Percentiles rank a stretch among this genome's conserved stretches.
Conservation (phyloP, 1,140 invertebrate genomes). For the Brachionus asplanchnoidis region DNA sequence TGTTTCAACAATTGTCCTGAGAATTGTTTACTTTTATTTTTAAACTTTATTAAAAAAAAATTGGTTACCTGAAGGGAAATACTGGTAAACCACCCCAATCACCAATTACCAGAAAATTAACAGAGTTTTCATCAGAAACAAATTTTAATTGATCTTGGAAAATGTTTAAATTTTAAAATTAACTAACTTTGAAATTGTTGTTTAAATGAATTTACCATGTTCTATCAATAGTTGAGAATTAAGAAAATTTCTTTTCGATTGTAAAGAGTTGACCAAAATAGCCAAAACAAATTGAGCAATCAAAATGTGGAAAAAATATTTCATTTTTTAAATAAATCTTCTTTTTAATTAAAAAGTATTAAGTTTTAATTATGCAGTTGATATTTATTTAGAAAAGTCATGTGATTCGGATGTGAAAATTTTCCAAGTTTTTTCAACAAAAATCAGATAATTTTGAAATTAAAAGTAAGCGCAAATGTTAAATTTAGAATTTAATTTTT, state of each 20-base stretch:
- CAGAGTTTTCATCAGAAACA: not conserved
- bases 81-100: conserved; percentile 53
- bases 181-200: not conserved
- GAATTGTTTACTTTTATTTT: not conserved
- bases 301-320: not conserved
- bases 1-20: not conserved
- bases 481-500: not conserved
- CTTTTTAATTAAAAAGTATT: not conserved
- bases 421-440: not conserved
- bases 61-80: conserved; percentile 46
- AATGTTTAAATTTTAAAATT: not conserved
- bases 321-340: not conserved
- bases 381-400: not conserved
- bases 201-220: not conserved
- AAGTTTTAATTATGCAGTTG: not conserved
- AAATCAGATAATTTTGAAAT: not conserved
- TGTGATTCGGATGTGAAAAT: not conserved
- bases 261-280: not conserved
- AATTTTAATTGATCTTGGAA: conserved; percentile 1
- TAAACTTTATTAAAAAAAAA: not conserved
- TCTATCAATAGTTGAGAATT: not conserved
- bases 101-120: conserved; percentile 31
- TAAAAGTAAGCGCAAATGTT: not conserved
- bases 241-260: not conserved
- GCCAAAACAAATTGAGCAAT: not conserved